Evolutionary conservation across 2,113 vertebrate genomes (phyloP), one percentile per base, ranked within the genome.

Genomic region (Triplophysa siluroides): DNA sequence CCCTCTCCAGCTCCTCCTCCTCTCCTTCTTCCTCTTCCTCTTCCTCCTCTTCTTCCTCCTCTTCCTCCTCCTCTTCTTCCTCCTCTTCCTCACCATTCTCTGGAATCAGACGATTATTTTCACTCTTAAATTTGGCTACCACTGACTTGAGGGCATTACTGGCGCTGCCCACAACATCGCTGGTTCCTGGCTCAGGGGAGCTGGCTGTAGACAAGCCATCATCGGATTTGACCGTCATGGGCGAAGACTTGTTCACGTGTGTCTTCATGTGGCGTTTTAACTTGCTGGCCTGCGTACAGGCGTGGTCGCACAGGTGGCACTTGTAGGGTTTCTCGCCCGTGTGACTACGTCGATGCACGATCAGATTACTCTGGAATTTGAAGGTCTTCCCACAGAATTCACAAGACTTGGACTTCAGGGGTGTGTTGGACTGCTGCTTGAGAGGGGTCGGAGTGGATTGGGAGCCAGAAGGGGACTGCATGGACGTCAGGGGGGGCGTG

Each of bases 181-280:
- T 99, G 89, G 98, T 98, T 85, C 98, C 97, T 0, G 97, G 98
- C 89, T 99, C 98, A 0, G 98, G 98, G 78, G 98, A 99, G 87
- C 97, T 99, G 85, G 97, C 95, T 0, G 95, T 93, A 41, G 98
- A 99, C 74, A 98, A 95, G 64, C 98, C 98, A 0, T 99, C 98
- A 2, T 99, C 98, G 0, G 98, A 99, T 90, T 98, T 98, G 83
- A 96, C 96, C 0, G 96, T 95, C 92, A 95, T 96, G 69, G 98
- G 96, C 16, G 97, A 98, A 1, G 96, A 96, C 91, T 99, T 99
- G 95, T 99, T 97, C 95, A 98, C 96, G 91, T 99, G 98, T 10
- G 98, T 99, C 91, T 99, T 99, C 98, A 99, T 99, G 94, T 99
- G 98, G 85, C 98, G 96, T 90, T 99, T 99, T 79, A 99, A 92